Base-by-base conservation (phyloP, 2,797 vertebrate genomes). In the Austrolebias charrua region DNA sequence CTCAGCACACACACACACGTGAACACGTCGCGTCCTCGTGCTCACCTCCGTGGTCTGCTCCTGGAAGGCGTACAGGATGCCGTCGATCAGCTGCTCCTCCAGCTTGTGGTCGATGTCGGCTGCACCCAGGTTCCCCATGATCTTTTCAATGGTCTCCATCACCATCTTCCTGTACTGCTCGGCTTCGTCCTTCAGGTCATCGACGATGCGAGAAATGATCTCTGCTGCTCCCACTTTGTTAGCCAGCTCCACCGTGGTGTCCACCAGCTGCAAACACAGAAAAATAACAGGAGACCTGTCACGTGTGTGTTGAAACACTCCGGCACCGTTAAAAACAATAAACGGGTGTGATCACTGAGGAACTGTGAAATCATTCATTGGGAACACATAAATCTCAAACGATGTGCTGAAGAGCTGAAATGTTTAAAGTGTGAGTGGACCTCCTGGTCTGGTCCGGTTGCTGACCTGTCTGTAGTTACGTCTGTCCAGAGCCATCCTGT, bases 121-220 rank as follows among this genome's bases (percentile, higher is more conserved):
- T 1, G 98, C 98, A 0, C 98, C 98, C 53, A 99, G 90, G 79
- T 99, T 99, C 43, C 97, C 98, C 98, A 99, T 99, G 69, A 99
- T 99, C 84, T 99, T 99, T 82, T 99, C 98, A 54, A 99, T 99
- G 29, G 98, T 99, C 76, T 99, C 98, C 98, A 99, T 99, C 67
- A 99, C 98, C 98, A 99, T 99, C 89, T 99, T 99, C 63, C 98
- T 93, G 92, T 99, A 99, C 82, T 99, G 98, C 64, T 99, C 98
- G 1, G 98, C 98, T 83, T 99, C 98, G 63, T 99, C 98, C 82
- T 99, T 99, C 86, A 99, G 90, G 85, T 99, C 98, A 42, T 99
- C 98, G 55, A 99, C 98, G 55, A 99, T 99, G 61, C 98, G 94
- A 1, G 97, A 99, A 75, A 99, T 99, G 66, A 99, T 99, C 91